phyloP scores from a whole-genome alignment of 2,113 vertebrate species.

The Sapayoa aenigma region DNA sequence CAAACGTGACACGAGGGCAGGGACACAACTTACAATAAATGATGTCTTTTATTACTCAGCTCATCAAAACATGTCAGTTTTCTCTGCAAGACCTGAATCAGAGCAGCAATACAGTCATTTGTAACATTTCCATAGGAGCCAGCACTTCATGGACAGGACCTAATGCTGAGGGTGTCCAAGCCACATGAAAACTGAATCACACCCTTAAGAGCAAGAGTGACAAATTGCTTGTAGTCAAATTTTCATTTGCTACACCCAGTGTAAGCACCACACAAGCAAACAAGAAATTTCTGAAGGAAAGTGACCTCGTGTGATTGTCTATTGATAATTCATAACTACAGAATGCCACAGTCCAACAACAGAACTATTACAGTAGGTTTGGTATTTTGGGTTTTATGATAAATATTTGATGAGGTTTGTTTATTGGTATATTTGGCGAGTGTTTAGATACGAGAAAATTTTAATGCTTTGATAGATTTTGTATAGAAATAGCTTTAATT shows the following conservation, averaged over 20 bases:
- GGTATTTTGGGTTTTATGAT: not conserved
- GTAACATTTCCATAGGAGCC: not conserved
- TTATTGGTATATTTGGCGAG: not conserved
- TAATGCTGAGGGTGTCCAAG: not conserved
- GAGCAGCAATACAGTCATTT: constrained; percentile 6
- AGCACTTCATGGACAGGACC: not conserved
- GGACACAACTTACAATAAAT: constrained; percentile 15
- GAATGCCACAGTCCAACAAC: not conserved
- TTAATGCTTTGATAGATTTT: not conserved
- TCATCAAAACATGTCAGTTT: constrained; percentile 4
- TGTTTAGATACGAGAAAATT: not conserved
- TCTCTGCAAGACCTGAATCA: not conserved
- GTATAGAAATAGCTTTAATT: constrained; percentile 41
- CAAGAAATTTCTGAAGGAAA: not conserved
- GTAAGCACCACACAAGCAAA: not conserved
- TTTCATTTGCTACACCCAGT: not conserved
- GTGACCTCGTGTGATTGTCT: not conserved
- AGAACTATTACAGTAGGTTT: not conserved
- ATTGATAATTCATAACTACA: not conserved
- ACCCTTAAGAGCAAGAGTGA: not conserved
- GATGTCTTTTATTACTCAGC: constrained; percentile 41
- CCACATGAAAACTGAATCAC: not conserved
- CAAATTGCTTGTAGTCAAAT: not conserved
- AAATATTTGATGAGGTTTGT: not conserved
- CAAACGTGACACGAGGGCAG: not conserved